Conservation (phyloP, 2,797 vertebrate species). For the Sebastes iracundus region DNA sequence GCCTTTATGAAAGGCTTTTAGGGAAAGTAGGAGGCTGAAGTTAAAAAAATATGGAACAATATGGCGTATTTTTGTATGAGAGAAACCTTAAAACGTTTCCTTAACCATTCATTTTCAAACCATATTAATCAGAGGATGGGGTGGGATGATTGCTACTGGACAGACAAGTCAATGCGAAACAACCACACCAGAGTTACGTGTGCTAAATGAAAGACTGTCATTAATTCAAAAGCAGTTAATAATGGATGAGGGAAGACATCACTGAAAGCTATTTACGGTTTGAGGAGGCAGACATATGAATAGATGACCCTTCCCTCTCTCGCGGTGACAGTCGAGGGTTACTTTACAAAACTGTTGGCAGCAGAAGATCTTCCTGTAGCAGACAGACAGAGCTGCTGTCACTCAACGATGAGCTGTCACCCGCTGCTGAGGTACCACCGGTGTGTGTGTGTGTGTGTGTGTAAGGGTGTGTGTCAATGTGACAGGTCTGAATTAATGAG, state of each 20-base stretch:
- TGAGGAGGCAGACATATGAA: conserved; percentile 75
- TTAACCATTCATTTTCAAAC: conserved; percentile 16
- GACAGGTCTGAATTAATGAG: conserved; percentile 82
- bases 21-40: background rate
- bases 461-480: conserved; percentile 52
- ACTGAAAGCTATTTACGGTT: conserved; percentile 76
- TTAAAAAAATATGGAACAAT: background rate
- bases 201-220: conserved; percentile 68
- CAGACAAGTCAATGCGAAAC: conserved; percentile 42
- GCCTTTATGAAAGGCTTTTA: background rate
- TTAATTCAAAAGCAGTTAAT: conserved; percentile 78
- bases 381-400: conserved; percentile 79
- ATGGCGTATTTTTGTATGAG: background rate
- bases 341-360: conserved; percentile 76
- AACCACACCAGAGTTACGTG: conserved; percentile 41
- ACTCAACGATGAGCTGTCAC: conserved; percentile 75
- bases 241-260: conserved; percentile 76
- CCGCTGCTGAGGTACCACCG: conserved; percentile 48
- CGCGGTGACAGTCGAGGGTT: conserved; percentile 78
- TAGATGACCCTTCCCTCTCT: conserved; percentile 76
- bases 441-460: background rate
- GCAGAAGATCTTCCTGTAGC: conserved; percentile 81
- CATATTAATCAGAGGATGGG: background rate
- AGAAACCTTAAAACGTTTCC: background rate
- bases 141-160: conserved; percentile 23